A percentile compares a stretch with the other conserved stretches of the same genome.
Conservation (phyloP, 2,113 vertebrate genomes). For the Pheucticus melanocephalus region DNA sequence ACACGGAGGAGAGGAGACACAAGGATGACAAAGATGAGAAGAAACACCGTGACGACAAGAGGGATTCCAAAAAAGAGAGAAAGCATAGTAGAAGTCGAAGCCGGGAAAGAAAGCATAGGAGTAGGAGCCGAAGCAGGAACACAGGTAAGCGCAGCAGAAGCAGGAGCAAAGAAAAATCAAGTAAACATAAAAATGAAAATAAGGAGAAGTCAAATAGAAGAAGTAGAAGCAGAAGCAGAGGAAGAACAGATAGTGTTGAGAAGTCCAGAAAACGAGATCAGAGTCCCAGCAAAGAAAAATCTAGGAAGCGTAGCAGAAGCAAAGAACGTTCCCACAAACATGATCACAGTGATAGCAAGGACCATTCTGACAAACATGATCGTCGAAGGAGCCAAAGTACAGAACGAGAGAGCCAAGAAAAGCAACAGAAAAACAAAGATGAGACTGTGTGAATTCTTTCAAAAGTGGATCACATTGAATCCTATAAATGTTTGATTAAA, state of each 20-base stretch:
- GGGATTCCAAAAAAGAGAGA: conserved; percentile 79
- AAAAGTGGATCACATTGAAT: conserved; percentile 85
- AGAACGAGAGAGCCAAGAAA: conserved; percentile 80
- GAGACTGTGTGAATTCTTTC: conserved; percentile 77
- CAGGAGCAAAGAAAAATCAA: conserved; percentile 83
- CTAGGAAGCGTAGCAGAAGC: conserved; percentile 85
- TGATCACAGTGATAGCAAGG: conserved; percentile 82
- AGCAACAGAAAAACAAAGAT: conserved; percentile 77
- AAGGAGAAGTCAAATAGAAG: conserved; percentile 79
- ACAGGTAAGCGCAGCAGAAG: conserved; percentile 79
- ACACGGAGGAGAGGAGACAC: conserved; percentile 77
- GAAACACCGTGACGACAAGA: conserved; percentile 85
- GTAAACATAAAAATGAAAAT: conserved; percentile 81
- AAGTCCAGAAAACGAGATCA: conserved; percentile 85
- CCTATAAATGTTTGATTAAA: conserved; percentile 81
- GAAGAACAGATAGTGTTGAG: conserved; percentile 81
- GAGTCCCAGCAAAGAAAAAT: conserved; percentile 81
- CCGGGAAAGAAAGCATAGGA: conserved; percentile 79
- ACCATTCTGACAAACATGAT: conserved; percentile 81
- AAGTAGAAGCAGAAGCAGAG: conserved; percentile 78
- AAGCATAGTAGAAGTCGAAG: conserved; percentile 84
- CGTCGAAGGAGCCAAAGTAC: conserved; percentile 82
- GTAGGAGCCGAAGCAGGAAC: conserved; percentile 80
- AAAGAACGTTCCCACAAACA: conserved; percentile 81
- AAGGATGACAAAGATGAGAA: conserved; percentile 83